phyloP scores from a whole-genome alignment of 2,888 invertebrate genomes.

The Liodrosophila aerea region DNA sequence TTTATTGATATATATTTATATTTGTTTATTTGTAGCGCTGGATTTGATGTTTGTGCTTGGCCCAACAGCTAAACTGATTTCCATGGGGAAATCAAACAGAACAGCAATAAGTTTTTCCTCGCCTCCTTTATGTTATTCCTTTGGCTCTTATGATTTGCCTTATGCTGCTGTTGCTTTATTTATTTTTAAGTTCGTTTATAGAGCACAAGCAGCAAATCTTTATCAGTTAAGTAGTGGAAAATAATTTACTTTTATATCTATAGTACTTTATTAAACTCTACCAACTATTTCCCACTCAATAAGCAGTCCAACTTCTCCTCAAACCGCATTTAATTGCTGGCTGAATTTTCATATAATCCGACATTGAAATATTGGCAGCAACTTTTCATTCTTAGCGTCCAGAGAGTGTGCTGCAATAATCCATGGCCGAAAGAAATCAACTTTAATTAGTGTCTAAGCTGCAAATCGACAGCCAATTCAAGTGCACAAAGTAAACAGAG shows the following conservation, averaged over 20 bases:
- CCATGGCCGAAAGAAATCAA: constrained; percentile 26
- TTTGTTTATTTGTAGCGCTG: constrained; percentile 71
- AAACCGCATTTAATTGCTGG: constrained; percentile 19
- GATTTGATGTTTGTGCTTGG: constrained; percentile 80
- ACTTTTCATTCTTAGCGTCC: background rate
- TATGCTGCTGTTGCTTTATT: constrained; percentile 19
- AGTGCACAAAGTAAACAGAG: constrained; percentile 50
- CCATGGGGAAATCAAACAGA: constrained; percentile 78
- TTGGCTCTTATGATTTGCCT: constrained; percentile 32
- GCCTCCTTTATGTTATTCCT: constrained; percentile 21
- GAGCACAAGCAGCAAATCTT: too few relatives aligned
- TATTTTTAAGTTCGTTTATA: constrained; percentile 23
- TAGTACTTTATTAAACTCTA: background rate
- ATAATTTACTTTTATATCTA: background rate
- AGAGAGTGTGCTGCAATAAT: too few relatives aligned
- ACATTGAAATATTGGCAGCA: constrained; percentile 16
- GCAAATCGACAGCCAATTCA: constrained; percentile 53
- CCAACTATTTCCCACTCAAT: background rate
- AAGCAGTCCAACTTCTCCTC: too few relatives aligned
- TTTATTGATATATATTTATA: constrained; percentile 49
- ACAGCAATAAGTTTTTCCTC: constrained; percentile 53
- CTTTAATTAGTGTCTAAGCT: constrained; percentile 61
- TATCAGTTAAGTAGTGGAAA: too few relatives aligned
- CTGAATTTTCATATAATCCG: constrained; percentile 8
- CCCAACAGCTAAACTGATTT: constrained; percentile 81